Percentiles rank a stretch among this genome's conserved stretches.
phyloP scores from a whole-genome alignment of 2,113 vertebrate genomes.

The Rhinichthys klamathensis region DNA sequence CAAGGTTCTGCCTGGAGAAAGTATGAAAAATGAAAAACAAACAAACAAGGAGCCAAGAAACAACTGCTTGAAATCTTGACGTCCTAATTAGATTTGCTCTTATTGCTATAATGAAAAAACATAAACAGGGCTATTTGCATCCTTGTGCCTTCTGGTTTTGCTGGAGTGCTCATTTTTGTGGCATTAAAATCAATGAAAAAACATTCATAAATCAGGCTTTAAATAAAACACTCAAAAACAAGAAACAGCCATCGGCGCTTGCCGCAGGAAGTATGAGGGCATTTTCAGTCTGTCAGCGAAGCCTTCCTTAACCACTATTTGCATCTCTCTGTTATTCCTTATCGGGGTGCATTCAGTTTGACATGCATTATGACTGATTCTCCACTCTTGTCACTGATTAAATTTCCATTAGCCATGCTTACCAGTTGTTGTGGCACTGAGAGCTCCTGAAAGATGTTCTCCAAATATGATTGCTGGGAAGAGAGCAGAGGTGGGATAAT shows the following conservation, averaged over 20 bases:
- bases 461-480: constrained; percentile 68
- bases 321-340: constrained; percentile 73
- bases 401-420: constrained; percentile 79
- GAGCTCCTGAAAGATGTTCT: constrained; percentile 69
- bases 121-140: constrained; percentile 38
- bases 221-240: constrained; percentile 40
- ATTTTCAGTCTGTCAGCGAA: constrained; percentile 47
- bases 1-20: constrained; percentile 29
- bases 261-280: constrained; percentile 5
- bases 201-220: constrained; percentile 18
- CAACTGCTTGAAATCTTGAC: constrained; percentile 37
- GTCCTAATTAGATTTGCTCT: constrained; percentile 39
- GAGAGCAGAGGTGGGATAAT: constrained; percentile 67
- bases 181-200: constrained; percentile 16
- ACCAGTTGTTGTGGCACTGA: constrained; percentile 61
- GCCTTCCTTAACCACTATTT: constrained; percentile 69
- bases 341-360: constrained; percentile 58
- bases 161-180: constrained; percentile 32
- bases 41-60: constrained; percentile 18
- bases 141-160: background rate
- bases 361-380: constrained; percentile 73
- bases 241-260: constrained; percentile 17
- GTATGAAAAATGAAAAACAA: constrained; percentile 15
- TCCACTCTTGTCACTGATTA: constrained; percentile 76
- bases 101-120: constrained; percentile 35